phyloP scores from a whole-genome alignment of 1,140 invertebrate genomes.

The Melipona quadrifasciata region DNA sequence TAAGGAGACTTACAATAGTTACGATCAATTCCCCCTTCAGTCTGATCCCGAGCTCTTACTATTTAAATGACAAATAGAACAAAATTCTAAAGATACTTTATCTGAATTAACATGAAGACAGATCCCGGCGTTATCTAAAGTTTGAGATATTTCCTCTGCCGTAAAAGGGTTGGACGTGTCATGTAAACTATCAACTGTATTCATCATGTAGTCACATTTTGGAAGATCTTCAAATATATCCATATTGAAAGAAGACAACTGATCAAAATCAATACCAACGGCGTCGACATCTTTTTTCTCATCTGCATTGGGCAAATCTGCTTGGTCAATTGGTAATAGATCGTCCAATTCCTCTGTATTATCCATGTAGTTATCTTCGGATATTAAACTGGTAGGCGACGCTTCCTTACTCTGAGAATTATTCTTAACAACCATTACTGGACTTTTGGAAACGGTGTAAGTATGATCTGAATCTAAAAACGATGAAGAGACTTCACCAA shows the following conservation, averaged over 20 bases:
- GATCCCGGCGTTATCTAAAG: constrained; percentile 65
- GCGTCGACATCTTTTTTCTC: constrained; percentile 48
- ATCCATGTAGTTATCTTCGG: constrained; percentile 42
- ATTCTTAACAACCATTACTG: not conserved
- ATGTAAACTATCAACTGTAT: constrained; percentile 56
- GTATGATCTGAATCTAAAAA: constrained; percentile 55
- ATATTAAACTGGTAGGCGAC: constrained; percentile 22
- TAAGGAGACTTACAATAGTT: not conserved
- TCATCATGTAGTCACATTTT: constrained; percentile 48
- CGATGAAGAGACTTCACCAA: not conserved
- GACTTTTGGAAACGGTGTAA: constrained; percentile 45
- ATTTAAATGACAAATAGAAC: constrained; percentile 78
- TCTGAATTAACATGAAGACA: constrained; percentile 83
- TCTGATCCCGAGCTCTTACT: constrained; percentile 61
- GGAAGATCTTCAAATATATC: constrained; percentile 60
- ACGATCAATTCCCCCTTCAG: constrained; percentile 48
- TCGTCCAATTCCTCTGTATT: constrained; percentile 47
- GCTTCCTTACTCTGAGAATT: constrained; percentile 29
- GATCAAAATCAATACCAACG: constrained; percentile 58
- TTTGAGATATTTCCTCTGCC: constrained; percentile 52
- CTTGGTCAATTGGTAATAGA: constrained; percentile 55
- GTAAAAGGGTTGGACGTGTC: constrained; percentile 47
- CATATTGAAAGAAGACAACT: constrained; percentile 61
- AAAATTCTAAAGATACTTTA: constrained; percentile 83
- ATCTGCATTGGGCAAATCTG: constrained; percentile 46